Base-by-base conservation (phyloP, 2,113 vertebrate species). In the Bagarius yarrelli region DNA sequence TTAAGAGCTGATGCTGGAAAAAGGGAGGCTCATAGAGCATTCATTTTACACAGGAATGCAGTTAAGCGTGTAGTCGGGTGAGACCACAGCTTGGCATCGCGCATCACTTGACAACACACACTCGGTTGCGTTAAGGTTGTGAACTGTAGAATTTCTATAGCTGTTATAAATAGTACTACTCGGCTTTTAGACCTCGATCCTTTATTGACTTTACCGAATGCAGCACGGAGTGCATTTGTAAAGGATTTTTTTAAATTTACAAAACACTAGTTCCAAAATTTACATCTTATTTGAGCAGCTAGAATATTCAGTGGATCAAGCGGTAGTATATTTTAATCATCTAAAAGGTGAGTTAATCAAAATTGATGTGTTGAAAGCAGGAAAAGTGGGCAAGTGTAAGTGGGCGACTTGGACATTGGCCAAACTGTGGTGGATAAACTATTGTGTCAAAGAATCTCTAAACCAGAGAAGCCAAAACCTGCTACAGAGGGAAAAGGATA, bases 141-240 rank as follows among this genome's bases (percentile, higher is more conserved):
- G 92, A 92, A 92, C 89, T 90, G 91, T 92, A 88, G 87, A 90
- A 89, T 90, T 90, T 89, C 78, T 78, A 80, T 87, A 84, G 85
- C 88, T 82, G 90, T 92, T 93, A 93, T 92, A 92, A 92, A 91
- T 93, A 89, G 91, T 85, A 89, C 88, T 78, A 85, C 83, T 78
- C 87, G 85, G 88, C 88, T 87, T 89, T 92, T 91, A 91, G 87
- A 89, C 83, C 86, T 87, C 87, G 92, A 64, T 89, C 87, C 87
- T 88, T 85, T 80, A 87, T 89, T 83, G 82, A 78, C 53, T 85
- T 75, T 83, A 83, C 86, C 89, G 87, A 90, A 88, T 85, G 86
- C 40, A 70, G 44, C 67, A 50, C 44, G 16, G 44, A n/a, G 30
- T 57, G 53, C 53, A 75, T 57, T 75, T 56, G 52, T 53, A 12